Evolutionary conservation across 1,140 invertebrate species (phyloP), one percentile per base, ranked within the genome.

Genomic region (Campoletis sonorensis): DNA sequence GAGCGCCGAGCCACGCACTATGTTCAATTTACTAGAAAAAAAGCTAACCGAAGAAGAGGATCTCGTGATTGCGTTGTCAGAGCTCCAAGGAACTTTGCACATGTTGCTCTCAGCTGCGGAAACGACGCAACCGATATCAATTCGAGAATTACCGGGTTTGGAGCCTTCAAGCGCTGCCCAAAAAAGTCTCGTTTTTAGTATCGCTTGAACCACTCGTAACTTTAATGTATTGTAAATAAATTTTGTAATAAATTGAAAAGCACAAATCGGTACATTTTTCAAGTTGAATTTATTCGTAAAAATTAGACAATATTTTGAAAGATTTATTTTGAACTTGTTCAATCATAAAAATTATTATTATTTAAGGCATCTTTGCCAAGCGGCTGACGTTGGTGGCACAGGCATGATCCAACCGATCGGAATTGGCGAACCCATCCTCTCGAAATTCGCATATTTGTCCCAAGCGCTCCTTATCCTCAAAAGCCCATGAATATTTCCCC

Each of bases 21-120:
- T 95, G 64, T 94, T 97, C 76, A 90, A 91, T 68, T 87, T 92
- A 11, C 90, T 98, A 10, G 91, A 93, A 33, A 87, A 93, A 67
- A 93, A 94, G 84, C 88, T 97, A 23, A 90, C 93, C 45, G 92
- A 94, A 84, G 97, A 98, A 92, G 92, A 95, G 54, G 89, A 94
- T 11, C 92, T 96, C 15, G 94, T 94, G 75, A 91, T 93, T 78
- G 91, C 94, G 33, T 88, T 96, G 45, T 86, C 93, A 80, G 91
- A 94, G 85, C 86, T 97, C 16, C 94, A 96, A 89, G 96, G 96
- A n/a, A 92, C 93, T 27, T 92, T 96, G 64, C 92, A 94, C 83
- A 93, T 96, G 87, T 87, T 97, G n/a, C 87, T 96, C 54, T 93
- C 94, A 8, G 93, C 92, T 18, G 92, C 94, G 7, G 86, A 91